phyloP scores from a whole-genome alignment of 1,140 invertebrate species.

The Lordiphosa collinella region DNA sequence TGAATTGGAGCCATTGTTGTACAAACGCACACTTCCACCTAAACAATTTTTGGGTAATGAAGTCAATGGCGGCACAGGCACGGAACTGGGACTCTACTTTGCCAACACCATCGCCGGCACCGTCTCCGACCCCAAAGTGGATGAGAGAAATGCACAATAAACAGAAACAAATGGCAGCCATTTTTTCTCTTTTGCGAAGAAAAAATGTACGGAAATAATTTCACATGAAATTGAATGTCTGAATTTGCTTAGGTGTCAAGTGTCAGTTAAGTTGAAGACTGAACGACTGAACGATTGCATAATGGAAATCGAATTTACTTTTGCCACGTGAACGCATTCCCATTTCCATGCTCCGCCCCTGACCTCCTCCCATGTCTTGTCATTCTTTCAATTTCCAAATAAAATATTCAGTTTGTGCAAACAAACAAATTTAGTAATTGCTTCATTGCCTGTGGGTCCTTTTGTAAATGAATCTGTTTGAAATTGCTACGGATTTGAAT shows the following conservation, averaged over 20 bases:
- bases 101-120: conserved; percentile 9
- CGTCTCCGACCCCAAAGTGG: conserved; percentile 38
- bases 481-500: background rate
- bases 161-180: conserved; percentile 49
- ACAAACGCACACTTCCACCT: conserved; percentile 23
- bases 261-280: conserved; percentile 57
- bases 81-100: conserved; percentile 5
- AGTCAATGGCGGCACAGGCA: conserved; percentile 31
- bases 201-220: conserved; percentile 50
- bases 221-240: conserved; percentile 60
- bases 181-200: conserved; percentile 25
- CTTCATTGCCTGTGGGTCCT: conserved; percentile 2
- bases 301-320: conserved; percentile 53
- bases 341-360: background rate
- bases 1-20: conserved; percentile 23
- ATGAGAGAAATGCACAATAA: conserved; percentile 49
- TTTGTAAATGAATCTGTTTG: background rate
- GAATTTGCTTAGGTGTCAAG: conserved; percentile 59
- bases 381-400: conserved; percentile 7
- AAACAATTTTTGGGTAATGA: conserved; percentile 50
- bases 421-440: conserved; percentile 11
- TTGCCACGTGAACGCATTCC: conserved; percentile 25
- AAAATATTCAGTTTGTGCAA: conserved; percentile 11
- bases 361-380: conserved; percentile 1
- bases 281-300: conserved; percentile 52